phyloP scores from a whole-genome alignment of 2,113 vertebrate species.

The Aptenodytes forsteri region DNA sequence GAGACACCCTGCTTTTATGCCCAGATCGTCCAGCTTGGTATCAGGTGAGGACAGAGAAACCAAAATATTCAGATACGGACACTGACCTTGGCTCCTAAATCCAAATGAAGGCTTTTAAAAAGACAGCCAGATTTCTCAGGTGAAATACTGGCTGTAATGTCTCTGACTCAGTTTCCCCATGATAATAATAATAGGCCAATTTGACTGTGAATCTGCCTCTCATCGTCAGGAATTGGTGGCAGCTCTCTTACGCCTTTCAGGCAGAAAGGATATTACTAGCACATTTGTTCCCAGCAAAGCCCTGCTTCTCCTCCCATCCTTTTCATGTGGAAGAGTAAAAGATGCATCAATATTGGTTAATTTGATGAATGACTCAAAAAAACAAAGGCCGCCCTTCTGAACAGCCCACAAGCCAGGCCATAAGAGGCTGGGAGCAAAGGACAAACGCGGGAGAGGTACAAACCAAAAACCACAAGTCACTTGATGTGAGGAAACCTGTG shows the following conservation, averaged over 20 bases:
- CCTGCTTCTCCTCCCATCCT: neutral
- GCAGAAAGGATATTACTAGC: neutral
- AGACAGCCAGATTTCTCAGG: neutral
- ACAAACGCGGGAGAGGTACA: neutral
- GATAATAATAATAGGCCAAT: neutral
- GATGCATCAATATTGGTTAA: neutral
- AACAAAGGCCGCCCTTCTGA: neutral
- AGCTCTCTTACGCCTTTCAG: neutral
- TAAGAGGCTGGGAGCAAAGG: neutral
- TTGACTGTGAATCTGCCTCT: neutral
- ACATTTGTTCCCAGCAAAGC: neutral
- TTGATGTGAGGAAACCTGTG: neutral
- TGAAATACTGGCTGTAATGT: neutral
- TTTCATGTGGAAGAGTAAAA: neutral
- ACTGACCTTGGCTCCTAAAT: neutral
- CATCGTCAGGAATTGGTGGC: neutral
- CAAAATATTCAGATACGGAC: neutral
- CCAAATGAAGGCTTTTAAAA: neutral
- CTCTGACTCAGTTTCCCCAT: neutral
- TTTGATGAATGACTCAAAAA: neutral
- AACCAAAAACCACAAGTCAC: neutral
- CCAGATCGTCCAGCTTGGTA: neutral
- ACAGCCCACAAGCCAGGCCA: neutral
- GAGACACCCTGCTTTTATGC: neutral
- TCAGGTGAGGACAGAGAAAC: neutral